Conservation (phyloP, 2,888 invertebrate species). For the Willowsia nigromaculata region DNA sequence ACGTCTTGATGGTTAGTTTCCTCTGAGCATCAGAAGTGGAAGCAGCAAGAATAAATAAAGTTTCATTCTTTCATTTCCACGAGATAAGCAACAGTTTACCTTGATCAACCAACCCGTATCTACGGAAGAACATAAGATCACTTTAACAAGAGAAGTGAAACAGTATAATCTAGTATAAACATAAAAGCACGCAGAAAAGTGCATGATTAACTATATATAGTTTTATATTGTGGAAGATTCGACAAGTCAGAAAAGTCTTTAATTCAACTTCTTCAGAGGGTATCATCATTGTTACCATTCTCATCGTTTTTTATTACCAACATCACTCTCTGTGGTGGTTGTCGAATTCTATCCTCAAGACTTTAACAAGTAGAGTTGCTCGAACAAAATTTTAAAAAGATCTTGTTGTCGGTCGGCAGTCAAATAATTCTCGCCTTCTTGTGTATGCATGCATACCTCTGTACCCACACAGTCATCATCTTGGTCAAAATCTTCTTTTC, state of each 20-base stretch:
- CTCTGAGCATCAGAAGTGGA: slow-evolving; percentile 56
- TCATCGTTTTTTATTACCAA: slow-evolving; percentile 15
- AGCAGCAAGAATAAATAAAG: background rate
- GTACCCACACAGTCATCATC: background rate
- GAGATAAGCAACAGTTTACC: background rate
- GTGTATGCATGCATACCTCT: background rate
- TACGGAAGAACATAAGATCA: background rate
- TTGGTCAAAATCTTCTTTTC: background rate
- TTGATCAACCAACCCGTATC: background rate
- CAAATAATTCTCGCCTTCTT: slow-evolving; percentile 18
- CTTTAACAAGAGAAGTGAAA: background rate
- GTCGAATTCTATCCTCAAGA: background rate
- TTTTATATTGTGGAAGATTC: background rate
- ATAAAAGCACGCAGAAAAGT: background rate
- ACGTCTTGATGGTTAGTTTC: slow-evolving; percentile 49
- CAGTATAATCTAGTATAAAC: background rate
- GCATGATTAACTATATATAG: background rate
- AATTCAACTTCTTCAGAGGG: slow-evolving; percentile 52
- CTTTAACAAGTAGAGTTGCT: slow-evolving; percentile 37
- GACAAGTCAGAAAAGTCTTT: background rate
- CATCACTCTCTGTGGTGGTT: slow-evolving; percentile 24
- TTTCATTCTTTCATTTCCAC: background rate
- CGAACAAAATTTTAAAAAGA: slow-evolving; percentile 50
- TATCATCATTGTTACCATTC: slow-evolving; percentile 34
- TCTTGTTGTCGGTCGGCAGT: slow-evolving; percentile 59